Percentiles rank a stretch among this genome's conserved stretches.
These are phyloP conservation scores for Crossocerus cetratus DNA, from an alignment of 2,888 invertebrate species.

Conservation along the genomic window DNA sequence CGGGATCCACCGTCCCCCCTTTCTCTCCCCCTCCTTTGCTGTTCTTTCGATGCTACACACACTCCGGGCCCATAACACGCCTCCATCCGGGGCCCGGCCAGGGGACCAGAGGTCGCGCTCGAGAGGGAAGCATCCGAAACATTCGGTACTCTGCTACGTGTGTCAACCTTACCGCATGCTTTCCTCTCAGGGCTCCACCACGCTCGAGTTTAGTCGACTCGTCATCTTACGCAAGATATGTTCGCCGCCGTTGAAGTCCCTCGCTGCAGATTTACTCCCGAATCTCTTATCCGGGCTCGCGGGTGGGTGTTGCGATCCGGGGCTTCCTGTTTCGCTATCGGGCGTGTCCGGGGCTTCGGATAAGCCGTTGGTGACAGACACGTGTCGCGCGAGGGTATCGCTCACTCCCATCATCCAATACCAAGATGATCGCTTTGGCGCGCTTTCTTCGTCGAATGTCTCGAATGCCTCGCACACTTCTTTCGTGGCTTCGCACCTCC, in stretches of 20 bases:
- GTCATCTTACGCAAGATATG: no score
- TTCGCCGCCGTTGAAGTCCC: no score
- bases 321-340: no score
- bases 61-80: conserved; percentile 45
- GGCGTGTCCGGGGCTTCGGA: no score
- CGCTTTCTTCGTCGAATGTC: conserved; percentile 60
- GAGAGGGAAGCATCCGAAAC: conserved; percentile 61
- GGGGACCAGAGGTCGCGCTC: conserved; percentile 51
- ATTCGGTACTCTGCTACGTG: conserved; percentile 59
- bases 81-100: conserved; percentile 53
- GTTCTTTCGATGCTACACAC: conserved; percentile 10
- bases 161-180: conserved; percentile 62
- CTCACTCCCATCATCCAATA: no score
- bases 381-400: no score
- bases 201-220: neutral
- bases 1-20: conserved; percentile 3
- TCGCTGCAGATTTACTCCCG: no score
- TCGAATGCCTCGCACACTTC: conserved; percentile 56
- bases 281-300: no score
- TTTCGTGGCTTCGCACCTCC: conserved; percentile 57
- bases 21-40: conserved; percentile 22
- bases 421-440: conserved; percentile 41
- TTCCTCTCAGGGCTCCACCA: conserved; percentile 55
- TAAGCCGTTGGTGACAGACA: no score
- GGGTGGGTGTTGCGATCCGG: no score